Evolutionary conservation across 2,888 invertebrate genomes (phyloP).

Genomic region (Plagiodera versicolora): DNA sequence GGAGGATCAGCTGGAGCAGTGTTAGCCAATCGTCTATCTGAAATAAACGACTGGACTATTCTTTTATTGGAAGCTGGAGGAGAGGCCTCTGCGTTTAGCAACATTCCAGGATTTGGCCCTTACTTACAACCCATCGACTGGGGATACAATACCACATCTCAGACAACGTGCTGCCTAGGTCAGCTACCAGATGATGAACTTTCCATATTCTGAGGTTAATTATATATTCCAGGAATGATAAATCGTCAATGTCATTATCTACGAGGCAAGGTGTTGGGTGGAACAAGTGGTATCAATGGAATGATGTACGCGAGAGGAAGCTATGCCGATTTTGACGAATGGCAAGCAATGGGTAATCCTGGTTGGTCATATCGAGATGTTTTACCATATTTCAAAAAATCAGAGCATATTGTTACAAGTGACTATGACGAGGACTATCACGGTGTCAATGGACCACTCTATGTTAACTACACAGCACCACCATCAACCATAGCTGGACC

Average conservation of each 20-base stretch:
- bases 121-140: not conserved
- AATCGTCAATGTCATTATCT: constrained; percentile 50
- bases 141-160: constrained; percentile 15
- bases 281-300: constrained; percentile 74
- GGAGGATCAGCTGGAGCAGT: constrained; percentile 57
- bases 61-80: constrained; percentile 59
- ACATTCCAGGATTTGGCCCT: not conserved
- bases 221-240: constrained; percentile 37
- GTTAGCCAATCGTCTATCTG: constrained; percentile 56
- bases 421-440: constrained; percentile 17
- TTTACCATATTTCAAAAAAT: constrained; percentile 72
- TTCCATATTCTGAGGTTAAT: too few relatives aligned
- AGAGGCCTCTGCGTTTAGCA: constrained; percentile 44
- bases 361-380: constrained; percentile 73
- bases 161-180: constrained; percentile 14
- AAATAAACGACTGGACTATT: constrained; percentile 53
- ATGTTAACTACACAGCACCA: constrained; percentile 37
- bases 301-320: constrained; percentile 76
- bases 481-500: constrained; percentile 9
- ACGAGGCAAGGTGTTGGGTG: constrained; percentile 76
- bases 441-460: constrained; percentile 58
- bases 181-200: not conserved
- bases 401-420: constrained; percentile 58
- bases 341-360: constrained; percentile 68
- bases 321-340: constrained; percentile 66